These are phyloP conservation scores for Lycophotia porphyrea DNA, from an alignment of 2,888 invertebrate species.

Conservation along the genomic window DNA sequence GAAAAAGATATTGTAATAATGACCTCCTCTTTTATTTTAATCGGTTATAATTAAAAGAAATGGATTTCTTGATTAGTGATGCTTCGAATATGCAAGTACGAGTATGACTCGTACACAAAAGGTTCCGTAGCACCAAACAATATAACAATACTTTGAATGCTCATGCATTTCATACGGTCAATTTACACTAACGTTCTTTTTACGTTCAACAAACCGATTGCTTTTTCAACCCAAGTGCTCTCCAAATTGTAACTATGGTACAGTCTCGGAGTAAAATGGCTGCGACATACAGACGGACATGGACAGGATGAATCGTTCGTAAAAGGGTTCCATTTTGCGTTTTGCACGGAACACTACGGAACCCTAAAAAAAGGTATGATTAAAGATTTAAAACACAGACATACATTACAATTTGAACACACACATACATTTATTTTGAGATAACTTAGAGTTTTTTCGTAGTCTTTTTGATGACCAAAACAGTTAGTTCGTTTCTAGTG, in stretches of 20 bases:
- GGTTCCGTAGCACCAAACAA: no score
- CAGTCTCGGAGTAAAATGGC: not conserved
- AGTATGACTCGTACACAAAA: no score
- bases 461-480: slow-evolving; percentile 21
- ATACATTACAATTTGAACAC: slow-evolving; percentile 28
- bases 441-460: slow-evolving; percentile 24
- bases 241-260: not conserved
- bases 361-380: slow-evolving; percentile 15
- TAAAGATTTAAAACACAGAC: slow-evolving; percentile 3
- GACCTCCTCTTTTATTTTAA: not conserved
- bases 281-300: not conserved
- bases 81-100: not conserved
- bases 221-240: no score
- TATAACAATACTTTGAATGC: no score
- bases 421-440: slow-evolving; percentile 20
- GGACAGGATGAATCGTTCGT: not conserved
- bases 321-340: not conserved
- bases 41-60: no score
- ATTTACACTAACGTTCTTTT: no score
- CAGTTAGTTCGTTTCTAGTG: slow-evolving; percentile 45
- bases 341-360: not conserved
- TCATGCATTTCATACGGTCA: no score
- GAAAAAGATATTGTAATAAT: not conserved
- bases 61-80: no score
- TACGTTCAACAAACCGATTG: no score